phyloP scores from a whole-genome alignment of 2,113 vertebrate species.

The Procavia capensis region DNA sequence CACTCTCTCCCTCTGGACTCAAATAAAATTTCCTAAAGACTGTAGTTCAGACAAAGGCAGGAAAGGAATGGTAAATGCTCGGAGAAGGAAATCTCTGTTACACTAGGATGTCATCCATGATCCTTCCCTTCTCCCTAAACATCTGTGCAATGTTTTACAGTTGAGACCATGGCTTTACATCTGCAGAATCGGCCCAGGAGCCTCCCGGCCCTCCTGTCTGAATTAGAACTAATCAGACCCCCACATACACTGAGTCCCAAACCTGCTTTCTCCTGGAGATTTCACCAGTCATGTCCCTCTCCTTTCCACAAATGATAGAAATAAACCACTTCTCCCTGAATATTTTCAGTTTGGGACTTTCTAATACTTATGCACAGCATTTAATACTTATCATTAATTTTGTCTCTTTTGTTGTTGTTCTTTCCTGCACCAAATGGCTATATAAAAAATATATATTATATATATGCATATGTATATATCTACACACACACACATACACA shows the following conservation, averaged over 20 bases:
- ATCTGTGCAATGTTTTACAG: constrained; percentile 52
- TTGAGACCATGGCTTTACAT: constrained; percentile 59
- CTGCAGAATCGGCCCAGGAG: neutral
- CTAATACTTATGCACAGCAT: neutral
- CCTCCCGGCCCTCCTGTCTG: rapidly evolving
- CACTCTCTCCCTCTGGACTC: constrained; percentile 82
- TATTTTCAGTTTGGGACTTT: neutral
- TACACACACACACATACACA: too few relatives aligned
- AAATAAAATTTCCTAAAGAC: constrained; percentile 84
- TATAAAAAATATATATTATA: neutral
- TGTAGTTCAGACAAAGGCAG: constrained; percentile 71
- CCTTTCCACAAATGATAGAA: neutral
- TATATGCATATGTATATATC: too few relatives aligned
- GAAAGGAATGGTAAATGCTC: constrained; percentile 68
- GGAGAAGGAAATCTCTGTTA: constrained; percentile 73
- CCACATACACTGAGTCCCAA: neutral
- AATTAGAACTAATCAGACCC: neutral
- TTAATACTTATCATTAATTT: neutral
- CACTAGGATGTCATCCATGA: constrained; percentile 53
- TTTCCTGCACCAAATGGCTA: neutral
- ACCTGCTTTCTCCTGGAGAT: neutral
- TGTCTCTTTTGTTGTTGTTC: neutral
- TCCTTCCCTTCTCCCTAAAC: neutral
- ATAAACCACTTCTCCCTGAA: constrained; percentile 21
- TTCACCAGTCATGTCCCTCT: neutral